A percentile compares a stretch with the other conserved stretches of the same genome.
These are phyloP conservation scores for Osmoderma eremita DNA, from an alignment of 2,888 invertebrate species.

Conservation along the genomic window DNA sequence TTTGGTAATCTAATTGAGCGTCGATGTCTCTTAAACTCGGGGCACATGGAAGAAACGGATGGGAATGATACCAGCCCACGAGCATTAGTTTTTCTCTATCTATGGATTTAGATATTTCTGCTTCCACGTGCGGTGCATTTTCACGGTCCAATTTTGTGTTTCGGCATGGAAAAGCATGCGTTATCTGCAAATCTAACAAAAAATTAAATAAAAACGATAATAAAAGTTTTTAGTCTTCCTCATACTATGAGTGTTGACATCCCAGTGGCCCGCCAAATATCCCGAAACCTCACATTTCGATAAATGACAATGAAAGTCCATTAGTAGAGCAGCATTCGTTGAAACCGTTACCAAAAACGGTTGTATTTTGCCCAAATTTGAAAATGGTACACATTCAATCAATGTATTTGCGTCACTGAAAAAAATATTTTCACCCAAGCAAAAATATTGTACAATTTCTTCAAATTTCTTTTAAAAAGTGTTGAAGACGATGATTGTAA, in stretches of 20 bases:
- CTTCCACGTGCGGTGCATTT: slow-evolving; percentile 79
- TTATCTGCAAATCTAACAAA: slow-evolving; percentile 80
- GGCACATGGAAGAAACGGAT: slow-evolving; percentile 87
- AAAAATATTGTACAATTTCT: too few species aligned
- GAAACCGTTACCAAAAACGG: slow-evolving; percentile 90
- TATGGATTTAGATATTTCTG: slow-evolving; percentile 85
- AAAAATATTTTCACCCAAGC: too few species aligned
- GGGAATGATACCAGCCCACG: slow-evolving; percentile 97
- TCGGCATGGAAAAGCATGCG: slow-evolving; percentile 89
- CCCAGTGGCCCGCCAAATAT: slow-evolving; percentile 96
- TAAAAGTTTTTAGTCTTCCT: slow-evolving; percentile 48
- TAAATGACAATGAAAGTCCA: slow-evolving; percentile 94
- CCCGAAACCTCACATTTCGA: slow-evolving; percentile 95
- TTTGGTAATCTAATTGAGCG: slow-evolving; percentile 93
- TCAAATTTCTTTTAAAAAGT: too few species aligned
- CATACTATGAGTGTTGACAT: slow-evolving; percentile 92
- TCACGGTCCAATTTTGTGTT: slow-evolving; percentile 82
- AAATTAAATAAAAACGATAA: not conserved
- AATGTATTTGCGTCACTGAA: slow-evolving; percentile 89
- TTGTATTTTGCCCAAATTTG: slow-evolving; percentile 88
- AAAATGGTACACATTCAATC: slow-evolving; percentile 89
- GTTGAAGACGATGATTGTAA: too few species aligned
- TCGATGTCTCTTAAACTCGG: slow-evolving; percentile 91
- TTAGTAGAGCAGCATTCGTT: slow-evolving; percentile 85
- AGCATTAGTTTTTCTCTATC: slow-evolving; percentile 82